These are phyloP conservation scores for Delichon dasypus DNA, from an alignment of 2,797 vertebrate genomes.

Conservation along the genomic window DNA sequence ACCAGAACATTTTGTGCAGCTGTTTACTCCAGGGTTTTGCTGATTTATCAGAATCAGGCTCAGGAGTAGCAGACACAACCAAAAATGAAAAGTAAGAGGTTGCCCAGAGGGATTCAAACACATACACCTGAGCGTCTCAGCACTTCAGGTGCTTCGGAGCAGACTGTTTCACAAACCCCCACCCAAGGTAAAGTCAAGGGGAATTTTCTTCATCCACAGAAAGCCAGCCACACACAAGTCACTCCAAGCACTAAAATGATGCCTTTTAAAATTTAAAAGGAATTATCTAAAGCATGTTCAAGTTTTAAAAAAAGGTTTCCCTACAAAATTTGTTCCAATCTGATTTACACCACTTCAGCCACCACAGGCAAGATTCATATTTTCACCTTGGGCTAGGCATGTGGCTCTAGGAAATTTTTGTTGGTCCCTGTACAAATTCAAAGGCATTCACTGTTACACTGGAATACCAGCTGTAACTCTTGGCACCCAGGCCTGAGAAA, in stretches of 20 bases:
- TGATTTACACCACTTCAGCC: neutral
- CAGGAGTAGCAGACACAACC: neutral
- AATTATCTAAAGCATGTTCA: neutral
- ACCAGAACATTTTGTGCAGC: neutral
- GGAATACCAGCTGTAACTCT: neutral
- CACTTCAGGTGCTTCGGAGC: neutral
- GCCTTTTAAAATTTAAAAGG: neutral
- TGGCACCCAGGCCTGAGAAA: neutral
- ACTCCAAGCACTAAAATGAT: neutral
- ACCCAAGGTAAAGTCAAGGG: neutral
- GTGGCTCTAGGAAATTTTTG: neutral
- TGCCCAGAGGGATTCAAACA: neutral
- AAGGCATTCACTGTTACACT: neutral
- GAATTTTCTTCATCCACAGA: neutral
- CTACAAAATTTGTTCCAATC: neutral
- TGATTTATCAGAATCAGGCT: neutral
- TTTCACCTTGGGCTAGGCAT: neutral
- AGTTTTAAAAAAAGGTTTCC: neutral
- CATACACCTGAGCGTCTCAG: neutral
- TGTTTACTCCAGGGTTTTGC: neutral
- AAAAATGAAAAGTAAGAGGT: neutral
- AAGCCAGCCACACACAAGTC: neutral
- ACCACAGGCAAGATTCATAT: fast-evolving
- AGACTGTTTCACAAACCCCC: neutral
- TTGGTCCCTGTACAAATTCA: neutral